Conservation (phyloP, 2,888 invertebrate genomes). For the Chymomyza fuscimana region DNA sequence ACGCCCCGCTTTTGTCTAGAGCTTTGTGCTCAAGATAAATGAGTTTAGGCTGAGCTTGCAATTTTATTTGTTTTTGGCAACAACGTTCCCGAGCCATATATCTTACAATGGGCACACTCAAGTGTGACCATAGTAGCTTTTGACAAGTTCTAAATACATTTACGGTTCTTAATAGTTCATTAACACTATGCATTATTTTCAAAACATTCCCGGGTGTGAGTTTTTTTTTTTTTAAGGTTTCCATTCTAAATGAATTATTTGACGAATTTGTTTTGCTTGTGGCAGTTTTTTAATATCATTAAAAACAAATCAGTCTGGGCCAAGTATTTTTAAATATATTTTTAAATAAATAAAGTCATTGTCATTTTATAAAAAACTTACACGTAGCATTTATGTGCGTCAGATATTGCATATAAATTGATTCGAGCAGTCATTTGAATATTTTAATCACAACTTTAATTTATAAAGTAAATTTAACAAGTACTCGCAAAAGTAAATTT, state of each 20-base stretch:
- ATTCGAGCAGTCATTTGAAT: no score
- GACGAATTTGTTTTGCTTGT: conserved; percentile 14
- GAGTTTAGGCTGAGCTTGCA: conserved; percentile 38
- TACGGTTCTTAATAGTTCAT: conserved; percentile 39
- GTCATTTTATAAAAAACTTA: no score
- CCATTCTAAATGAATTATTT: conserved; percentile 49
- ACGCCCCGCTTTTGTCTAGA: conserved; percentile 63
- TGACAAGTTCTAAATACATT: conserved; percentile 43
- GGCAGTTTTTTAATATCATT: background rate
- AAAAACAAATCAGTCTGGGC: background rate
- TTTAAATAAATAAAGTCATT: no score
- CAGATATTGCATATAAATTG: no score
- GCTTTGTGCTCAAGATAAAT: conserved; percentile 46
- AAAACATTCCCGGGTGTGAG: conserved; percentile 22
- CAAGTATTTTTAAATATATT: background rate
- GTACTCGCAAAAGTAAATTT: no score
- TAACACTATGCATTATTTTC: conserved; percentile 32
- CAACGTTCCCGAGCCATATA: conserved; percentile 4
- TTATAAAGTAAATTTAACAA: no score
- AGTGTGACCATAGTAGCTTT: conserved; percentile 23
- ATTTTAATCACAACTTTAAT: no score
- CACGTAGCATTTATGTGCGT: no score
- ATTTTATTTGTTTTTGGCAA: conserved; percentile 2
- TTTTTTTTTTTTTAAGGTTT: conserved; percentile 38
- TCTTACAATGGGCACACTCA: background rate